These are phyloP conservation scores for Cydia fagiglandana DNA, from an alignment of 1,140 invertebrate genomes.

Conservation along the genomic window DNA sequence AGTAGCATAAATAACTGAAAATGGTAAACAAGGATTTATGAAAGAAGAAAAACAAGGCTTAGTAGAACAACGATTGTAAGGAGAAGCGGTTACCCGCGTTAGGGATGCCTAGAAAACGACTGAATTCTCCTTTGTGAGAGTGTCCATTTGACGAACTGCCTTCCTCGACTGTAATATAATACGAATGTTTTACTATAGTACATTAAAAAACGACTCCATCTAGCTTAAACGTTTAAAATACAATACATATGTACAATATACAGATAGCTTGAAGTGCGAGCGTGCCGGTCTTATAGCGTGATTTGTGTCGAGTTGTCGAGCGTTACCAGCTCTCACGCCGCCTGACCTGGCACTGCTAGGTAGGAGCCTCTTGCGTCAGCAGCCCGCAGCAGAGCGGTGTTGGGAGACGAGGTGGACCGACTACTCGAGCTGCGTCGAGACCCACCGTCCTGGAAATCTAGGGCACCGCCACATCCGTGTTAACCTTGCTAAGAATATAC, in stretches of 20 bases:
- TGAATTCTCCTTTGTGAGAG: conserved; percentile 80
- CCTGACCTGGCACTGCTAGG: conserved; percentile 88
- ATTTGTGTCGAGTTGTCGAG: conserved; percentile 53
- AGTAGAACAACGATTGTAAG: conserved; percentile 59
- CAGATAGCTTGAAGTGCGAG: conserved; percentile 60
- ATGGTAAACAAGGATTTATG: conserved; percentile 30
- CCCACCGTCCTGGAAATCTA: conserved; percentile 82
- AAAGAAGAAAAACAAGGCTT: conserved; percentile 45
- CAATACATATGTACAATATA: conserved; percentile 40
- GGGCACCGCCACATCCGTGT: conserved; percentile 72
- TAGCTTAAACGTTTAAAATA: conserved; percentile 33
- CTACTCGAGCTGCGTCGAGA: conserved; percentile 71
- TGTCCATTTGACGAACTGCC: conserved; percentile 66
- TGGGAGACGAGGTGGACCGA: conserved; percentile 78
- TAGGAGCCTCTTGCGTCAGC: conserved; percentile 87
- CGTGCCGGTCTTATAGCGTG: conserved; percentile 57
- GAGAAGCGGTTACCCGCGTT: conserved; percentile 81
- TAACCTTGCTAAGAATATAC: conserved; percentile 50
- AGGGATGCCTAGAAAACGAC: conserved; percentile 87
- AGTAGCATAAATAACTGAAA: conserved; percentile 22
- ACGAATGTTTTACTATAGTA: conserved; percentile 46
- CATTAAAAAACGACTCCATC: background rate
- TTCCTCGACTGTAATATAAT: conserved; percentile 71
- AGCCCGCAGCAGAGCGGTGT: conserved; percentile 81
- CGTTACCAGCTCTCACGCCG: conserved; percentile 52